Evolutionary conservation across 2,888 invertebrate species (phyloP), one percentile per base, ranked within the genome.

Genomic region (Agriopis aurantiaria): DNA sequence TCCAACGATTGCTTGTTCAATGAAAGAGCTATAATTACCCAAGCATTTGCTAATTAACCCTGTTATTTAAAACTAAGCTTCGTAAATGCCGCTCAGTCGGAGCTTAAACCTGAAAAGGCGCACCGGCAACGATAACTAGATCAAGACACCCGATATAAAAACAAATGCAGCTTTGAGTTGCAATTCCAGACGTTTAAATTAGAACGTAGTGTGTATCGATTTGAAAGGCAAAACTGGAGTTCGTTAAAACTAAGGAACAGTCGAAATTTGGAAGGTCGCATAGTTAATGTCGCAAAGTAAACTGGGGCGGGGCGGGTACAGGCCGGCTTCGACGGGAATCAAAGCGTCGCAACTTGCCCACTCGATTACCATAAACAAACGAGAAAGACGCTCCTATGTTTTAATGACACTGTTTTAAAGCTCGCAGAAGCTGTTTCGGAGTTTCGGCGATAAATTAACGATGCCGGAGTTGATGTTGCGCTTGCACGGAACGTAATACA

Each of bases 301-400:
- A 91, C 88, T 78, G 74, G 84, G 88, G 88, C 86, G 87, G 84
- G 84, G 77, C 80, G 80, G 79, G 78, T 77, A 75, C 80, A 80
- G 86, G 83, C 82, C 84, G 80, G 79, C 81, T 84, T 84, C 80
- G 69, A 76, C 71, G 65, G 82, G 82, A 93, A 92, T 92, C 91
- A 92, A 91, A 91, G 91, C 88, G 84, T 84, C 82, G 81, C 84
- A 91, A 91, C 89, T 92, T 91, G 91, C 91, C 91, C 90, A 89
- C 89, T 88, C 86, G 85, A 93, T 93, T 93, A 88, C 85, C 93
- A 93, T 93, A 93, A 90, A 91, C 92, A 93, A 93, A 93, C 93
- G 85, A 85, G 88, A 84, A 90, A 89, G 91, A 88, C 88, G 87
- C 88, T 88, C 74, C 87, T 79, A 84, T 86, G 89, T 89, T 91